Evolutionary conservation across 2,888 invertebrate species (phyloP), one percentile per base, ranked within the genome.

Genomic region (Spisula solida): DNA sequence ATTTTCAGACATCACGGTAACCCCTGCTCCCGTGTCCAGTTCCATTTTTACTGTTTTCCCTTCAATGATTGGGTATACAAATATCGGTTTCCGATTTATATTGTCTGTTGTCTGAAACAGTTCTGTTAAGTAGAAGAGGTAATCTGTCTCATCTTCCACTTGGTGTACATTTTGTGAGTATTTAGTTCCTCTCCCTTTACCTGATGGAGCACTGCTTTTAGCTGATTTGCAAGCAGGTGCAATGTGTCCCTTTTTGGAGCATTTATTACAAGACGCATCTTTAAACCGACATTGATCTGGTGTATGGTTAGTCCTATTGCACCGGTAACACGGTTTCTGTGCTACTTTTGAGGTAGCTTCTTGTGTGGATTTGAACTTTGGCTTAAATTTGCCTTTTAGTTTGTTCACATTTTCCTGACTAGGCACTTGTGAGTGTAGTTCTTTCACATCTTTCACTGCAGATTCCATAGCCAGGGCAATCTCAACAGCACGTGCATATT

Each of bases 21-120:
- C 90, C 12, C 89, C 92, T 41, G 92, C 66, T 0, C 92, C 93
- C 20, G 91, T 93, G 60, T 92, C 93, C 8, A 93, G 48, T 86
- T 93, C 92, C 92, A 91, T 93, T 20, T 81, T 82, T 0, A 89
- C 0, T 4, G 10, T 0, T 56, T 82, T 82, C 0, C 89, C 90
- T 51, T 92, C 89, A n/a, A 93, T 80, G 6, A 0, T 70, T 55
- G 89, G 89, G 18, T 18, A 66, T 0, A 89, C 84, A 34, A 51
- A 85, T 18, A 91, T 88, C 0, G 34, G 0, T 14, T 81, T 34
- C 18, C 81, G 10, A 29, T 81, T 20, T 0, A 12, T 10, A 25
- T 34, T 10, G 18, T 20, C 16, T 8, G 20, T 47, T 12, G 12
- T n/a, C n/a, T n/a, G 8, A 8, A 14, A 79, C 6, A 41, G 41